These are phyloP conservation scores for Ochropacha duplaris DNA, from an alignment of 2,888 invertebrate species.

Conservation along the genomic window DNA sequence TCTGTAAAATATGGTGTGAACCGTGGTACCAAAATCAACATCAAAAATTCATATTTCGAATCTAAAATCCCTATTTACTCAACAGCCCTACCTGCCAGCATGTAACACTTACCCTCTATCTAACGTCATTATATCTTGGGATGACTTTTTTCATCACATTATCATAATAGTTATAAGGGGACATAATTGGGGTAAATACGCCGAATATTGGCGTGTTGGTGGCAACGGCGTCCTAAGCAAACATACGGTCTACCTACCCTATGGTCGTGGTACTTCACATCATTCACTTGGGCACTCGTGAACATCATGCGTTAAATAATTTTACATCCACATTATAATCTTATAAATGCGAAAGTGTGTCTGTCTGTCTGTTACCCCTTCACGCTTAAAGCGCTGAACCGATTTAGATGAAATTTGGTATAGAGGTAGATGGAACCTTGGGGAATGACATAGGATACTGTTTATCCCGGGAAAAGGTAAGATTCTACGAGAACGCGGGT, in stretches of 20 bases:
- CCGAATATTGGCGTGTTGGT: slow-evolving; percentile 40
- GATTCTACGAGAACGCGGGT: too few relatives aligned
- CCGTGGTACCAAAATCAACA: slow-evolving; percentile 1
- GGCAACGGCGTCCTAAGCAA: slow-evolving; percentile 51
- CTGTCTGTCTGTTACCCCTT: too few relatives aligned
- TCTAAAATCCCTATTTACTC: slow-evolving; percentile 15
- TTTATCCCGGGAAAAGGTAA: too few relatives aligned
- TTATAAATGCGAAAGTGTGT: too few relatives aligned
- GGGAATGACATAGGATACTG: too few relatives aligned
- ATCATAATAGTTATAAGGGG: slow-evolving; percentile 36
- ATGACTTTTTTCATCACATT: slow-evolving; percentile 31
- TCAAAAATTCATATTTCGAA: not conserved
- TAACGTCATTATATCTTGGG: slow-evolving; percentile 12
- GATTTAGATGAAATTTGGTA: too few relatives aligned
- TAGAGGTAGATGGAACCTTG: too few relatives aligned
- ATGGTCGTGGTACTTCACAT: not conserved
- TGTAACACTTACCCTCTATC: slow-evolving; percentile 43
- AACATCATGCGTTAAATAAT: slow-evolving; percentile 1
- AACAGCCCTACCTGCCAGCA: slow-evolving; percentile 26
- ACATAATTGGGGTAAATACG: slow-evolving; percentile 62
- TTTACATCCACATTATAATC: not conserved
- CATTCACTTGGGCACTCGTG: not conserved
- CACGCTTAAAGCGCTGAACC: too few relatives aligned
- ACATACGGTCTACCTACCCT: slow-evolving; percentile 31
- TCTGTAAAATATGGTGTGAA: too few relatives aligned